phyloP scores from a whole-genome alignment of 2,888 invertebrate species.

The Proisotoma minuta region DNA sequence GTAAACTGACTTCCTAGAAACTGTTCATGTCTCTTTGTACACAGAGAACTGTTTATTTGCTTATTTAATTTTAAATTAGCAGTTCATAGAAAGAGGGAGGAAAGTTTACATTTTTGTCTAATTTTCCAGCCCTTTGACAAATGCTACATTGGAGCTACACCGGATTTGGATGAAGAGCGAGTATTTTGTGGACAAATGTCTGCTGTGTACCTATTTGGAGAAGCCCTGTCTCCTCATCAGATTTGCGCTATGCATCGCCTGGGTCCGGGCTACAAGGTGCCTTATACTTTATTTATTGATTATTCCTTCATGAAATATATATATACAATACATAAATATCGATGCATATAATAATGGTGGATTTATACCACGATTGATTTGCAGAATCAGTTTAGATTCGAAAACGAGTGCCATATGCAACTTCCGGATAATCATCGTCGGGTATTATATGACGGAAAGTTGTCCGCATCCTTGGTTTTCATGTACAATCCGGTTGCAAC shows the following conservation, averaged over 20 bases:
- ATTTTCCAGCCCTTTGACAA: conserved; percentile 89
- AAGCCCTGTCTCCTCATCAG: conserved; percentile 94
- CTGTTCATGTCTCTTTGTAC: no score
- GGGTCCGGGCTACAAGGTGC: conserved; percentile 96
- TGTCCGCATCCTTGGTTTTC: conserved; percentile 94
- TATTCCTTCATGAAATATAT: neutral
- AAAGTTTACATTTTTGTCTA: conserved; percentile 12
- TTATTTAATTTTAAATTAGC: no score
- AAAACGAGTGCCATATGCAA: conserved; percentile 97
- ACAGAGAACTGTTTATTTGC: no score
- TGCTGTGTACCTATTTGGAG: conserved; percentile 96
- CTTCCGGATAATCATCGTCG: conserved; percentile 63
- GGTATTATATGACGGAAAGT: conserved; percentile 97
- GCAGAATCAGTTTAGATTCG: conserved; percentile 99
- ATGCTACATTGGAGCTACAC: conserved; percentile 97
- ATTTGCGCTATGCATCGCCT: conserved; percentile 97
- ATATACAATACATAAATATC: neutral
- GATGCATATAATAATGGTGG: conserved; percentile 5
- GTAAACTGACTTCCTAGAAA: no score
- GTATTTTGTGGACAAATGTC: conserved; percentile 99
- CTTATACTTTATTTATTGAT: neutral
- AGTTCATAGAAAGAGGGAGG: neutral
- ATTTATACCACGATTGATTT: conserved; percentile 50
- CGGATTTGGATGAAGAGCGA: conserved; percentile 91
- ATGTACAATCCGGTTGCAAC: conserved; percentile 99